phyloP scores from a whole-genome alignment of 2,888 invertebrate species.

The Limenitis camilla region DNA sequence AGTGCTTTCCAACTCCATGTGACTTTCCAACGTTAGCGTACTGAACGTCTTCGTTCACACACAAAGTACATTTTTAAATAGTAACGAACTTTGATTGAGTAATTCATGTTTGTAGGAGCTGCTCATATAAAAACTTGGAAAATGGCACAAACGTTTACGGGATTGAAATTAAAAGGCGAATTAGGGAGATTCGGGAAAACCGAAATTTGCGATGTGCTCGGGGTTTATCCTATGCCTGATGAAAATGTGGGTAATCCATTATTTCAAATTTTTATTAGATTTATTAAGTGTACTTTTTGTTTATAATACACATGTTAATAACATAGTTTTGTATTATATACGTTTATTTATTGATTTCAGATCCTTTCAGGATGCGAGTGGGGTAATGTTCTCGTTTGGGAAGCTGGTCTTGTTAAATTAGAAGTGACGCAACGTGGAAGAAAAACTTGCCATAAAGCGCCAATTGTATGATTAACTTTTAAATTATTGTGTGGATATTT shows the following conservation, averaged over 20 bases:
- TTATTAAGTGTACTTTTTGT: no score
- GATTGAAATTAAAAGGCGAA: slow-evolving; percentile 89
- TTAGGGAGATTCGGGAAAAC: slow-evolving; percentile 94
- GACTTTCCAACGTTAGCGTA: no score
- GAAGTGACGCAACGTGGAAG: slow-evolving; percentile 83
- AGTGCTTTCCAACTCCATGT: no score
- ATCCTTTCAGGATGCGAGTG: slow-evolving; percentile 90
- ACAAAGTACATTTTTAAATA: neutral
- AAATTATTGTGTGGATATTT: neutral
- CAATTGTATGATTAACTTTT: slow-evolving; percentile 70
- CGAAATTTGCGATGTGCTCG: slow-evolving; percentile 91
- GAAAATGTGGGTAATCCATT: slow-evolving; percentile 87
- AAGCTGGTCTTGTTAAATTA: slow-evolving; percentile 89
- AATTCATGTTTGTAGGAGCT: slow-evolving; percentile 51
- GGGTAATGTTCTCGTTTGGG: slow-evolving; percentile 95
- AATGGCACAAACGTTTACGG: slow-evolving; percentile 93
- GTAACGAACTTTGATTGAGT: neutral
- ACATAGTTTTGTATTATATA: neutral
- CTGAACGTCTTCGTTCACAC: no score
- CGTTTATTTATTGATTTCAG: slow-evolving; percentile 43
- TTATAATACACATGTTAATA: neutral
- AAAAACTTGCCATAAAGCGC: slow-evolving; percentile 83
- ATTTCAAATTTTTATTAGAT: no score
- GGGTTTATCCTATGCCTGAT: slow-evolving; percentile 89
- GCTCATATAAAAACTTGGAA: slow-evolving; percentile 95